Evolutionary conservation across 2,113 vertebrate species (phyloP).

Genomic region (Hyperopisus bebe): DNA sequence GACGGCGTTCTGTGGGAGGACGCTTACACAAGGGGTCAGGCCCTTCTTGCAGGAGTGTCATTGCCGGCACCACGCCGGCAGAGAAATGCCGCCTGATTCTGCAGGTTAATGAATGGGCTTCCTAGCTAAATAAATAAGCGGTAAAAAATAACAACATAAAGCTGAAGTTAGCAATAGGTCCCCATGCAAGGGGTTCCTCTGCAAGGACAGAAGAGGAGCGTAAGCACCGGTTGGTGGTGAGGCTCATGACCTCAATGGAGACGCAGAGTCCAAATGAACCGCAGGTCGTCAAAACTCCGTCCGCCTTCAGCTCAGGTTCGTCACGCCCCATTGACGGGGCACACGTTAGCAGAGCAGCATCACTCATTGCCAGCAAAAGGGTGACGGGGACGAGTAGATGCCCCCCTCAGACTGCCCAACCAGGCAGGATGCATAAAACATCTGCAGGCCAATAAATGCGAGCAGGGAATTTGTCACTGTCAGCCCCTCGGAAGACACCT

Average conservation of each 20-base stretch:
- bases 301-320: constrained; percentile 55
- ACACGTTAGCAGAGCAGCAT: constrained; percentile 48
- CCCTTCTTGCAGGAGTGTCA: constrained; percentile 3
- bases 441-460: constrained; percentile 61
- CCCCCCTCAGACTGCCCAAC: constrained; percentile 58
- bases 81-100: constrained; percentile 34
- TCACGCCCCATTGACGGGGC: constrained; percentile 60
- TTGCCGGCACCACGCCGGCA: not conserved
- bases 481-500: constrained; percentile 69
- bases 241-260: constrained; percentile 23
- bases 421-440: constrained; percentile 68
- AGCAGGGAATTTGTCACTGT: constrained; percentile 71
- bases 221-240: constrained; percentile 41
- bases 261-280: constrained; percentile 26
- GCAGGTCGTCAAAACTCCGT: constrained; percentile 51
- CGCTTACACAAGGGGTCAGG: constrained; percentile 56
- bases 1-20: not conserved
- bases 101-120: constrained; percentile 49
- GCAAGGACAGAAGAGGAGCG: constrained; percentile 25
- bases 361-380: constrained; percentile 61
- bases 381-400: constrained; percentile 55
- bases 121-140: not conserved
- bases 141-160: not conserved
- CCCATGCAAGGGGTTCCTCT: not conserved
- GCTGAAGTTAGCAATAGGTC: not conserved